These are phyloP conservation scores for Holothuria glaberrima DNA, from an alignment of 35 echinoderm and acorn worm genomes.

Conservation along the genomic window DNA sequence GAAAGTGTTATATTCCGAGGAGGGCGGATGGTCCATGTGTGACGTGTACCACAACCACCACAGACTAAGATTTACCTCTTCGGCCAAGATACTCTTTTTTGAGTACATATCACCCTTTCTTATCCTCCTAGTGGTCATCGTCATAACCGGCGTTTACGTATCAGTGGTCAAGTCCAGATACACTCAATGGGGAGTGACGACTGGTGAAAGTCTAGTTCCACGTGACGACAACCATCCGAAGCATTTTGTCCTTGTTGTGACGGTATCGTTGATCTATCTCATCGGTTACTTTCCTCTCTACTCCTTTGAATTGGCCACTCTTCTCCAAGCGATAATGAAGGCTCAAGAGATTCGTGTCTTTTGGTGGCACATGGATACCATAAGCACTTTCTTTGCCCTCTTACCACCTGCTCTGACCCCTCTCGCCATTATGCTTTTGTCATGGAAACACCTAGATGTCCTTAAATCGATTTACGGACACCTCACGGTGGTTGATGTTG, in stretches of 20 bases:
- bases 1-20: neutral
- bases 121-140: neutral
- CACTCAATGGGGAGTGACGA: constrained; percentile 9
- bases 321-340: neutral
- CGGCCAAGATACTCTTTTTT: constrained; percentile 13
- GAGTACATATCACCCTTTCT: constrained; percentile 19
- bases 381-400: constrained; percentile 27
- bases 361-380: constrained; percentile 10
- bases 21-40: neutral
- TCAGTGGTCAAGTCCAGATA: neutral
- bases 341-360: neutral
- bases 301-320: neutral
- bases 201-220: constrained; percentile 44
- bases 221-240: constrained; percentile 15
- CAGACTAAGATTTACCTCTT: neutral
- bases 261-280: neutral
- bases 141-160: constrained; percentile 14
- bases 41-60: neutral
- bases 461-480: constrained; percentile 11
- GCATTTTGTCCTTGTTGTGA: neutral
- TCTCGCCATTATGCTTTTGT: neutral
- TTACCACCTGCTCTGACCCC: constrained; percentile 5
- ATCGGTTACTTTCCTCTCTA: constrained; percentile 40
- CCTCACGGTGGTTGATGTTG: neutral
- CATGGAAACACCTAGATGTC: constrained; percentile 23